A percentile compares a stretch with the other conserved stretches of the same genome.
Evolutionary conservation across 2,113 vertebrate genomes (phyloP).

Genomic region (Camelus bactrianus): DNA sequence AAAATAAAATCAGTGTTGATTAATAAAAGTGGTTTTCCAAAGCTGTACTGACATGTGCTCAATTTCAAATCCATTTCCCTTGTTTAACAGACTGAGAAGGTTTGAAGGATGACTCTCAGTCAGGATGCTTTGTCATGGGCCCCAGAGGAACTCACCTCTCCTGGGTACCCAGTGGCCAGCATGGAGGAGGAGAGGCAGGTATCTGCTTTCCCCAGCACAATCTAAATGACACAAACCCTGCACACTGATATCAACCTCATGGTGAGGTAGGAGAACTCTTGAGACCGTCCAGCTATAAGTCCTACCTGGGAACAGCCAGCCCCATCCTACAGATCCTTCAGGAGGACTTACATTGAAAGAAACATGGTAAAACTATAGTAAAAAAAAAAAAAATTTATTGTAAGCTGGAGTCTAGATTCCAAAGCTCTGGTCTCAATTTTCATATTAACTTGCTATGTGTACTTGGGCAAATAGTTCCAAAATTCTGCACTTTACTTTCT

Average conservation of each 20-base stretch:
- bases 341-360: background rate
- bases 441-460: background rate
- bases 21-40: conserved; percentile 84
- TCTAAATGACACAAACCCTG: background rate
- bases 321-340: background rate
- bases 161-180: rapidly evolving
- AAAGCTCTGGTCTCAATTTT: background rate
- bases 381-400: background rate
- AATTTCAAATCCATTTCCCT: conserved; percentile 82
- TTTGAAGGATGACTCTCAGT: conserved; percentile 57
- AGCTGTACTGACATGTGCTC: conserved; percentile 61
- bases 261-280: background rate
- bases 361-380: background rate
- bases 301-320: background rate
- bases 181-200: background rate
- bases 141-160: background rate
- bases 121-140: conserved; percentile 54
- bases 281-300: background rate
- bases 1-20: conserved; percentile 78
- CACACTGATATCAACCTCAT: rapidly evolving
- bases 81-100: conserved; percentile 82
- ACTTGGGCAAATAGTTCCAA: background rate
- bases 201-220: background rate
- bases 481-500: background rate
- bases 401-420: background rate